Conservation (phyloP, 2,113 vertebrate genomes). For the Tragelaphus strepsiceros region DNA sequence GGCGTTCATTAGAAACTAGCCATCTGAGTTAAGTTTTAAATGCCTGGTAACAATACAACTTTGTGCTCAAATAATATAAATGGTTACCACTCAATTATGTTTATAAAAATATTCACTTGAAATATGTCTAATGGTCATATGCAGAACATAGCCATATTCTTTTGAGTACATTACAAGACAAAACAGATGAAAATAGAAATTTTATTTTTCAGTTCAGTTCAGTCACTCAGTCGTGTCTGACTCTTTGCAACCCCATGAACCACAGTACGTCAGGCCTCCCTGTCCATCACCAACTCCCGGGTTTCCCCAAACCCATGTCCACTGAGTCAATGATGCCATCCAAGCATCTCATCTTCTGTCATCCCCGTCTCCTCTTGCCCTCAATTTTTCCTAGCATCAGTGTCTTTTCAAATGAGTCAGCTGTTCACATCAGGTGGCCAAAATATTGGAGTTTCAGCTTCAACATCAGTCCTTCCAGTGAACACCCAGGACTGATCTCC, state of each 20-base stretch:
- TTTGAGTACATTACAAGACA: not conserved
- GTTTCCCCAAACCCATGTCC: not conserved
- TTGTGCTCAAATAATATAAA: not conserved
- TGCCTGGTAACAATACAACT: not conserved
- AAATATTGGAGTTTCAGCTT: not conserved
- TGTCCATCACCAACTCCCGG: not conserved
- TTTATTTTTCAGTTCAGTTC: not conserved
- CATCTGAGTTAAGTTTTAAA: not conserved
- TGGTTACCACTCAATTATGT: not conserved
- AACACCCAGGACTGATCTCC: not conserved
- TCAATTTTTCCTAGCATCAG: not conserved
- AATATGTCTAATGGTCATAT: not conserved
- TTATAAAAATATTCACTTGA: not conserved
- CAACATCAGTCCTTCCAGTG: not conserved
- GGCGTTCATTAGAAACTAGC: not conserved
- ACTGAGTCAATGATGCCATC: not conserved
- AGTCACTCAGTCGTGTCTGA: rapidly evolving
- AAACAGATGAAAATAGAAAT: not conserved
- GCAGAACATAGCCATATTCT: not conserved
- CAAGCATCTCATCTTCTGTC: not conserved
- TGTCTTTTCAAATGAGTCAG: not conserved
- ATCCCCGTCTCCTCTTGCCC: not conserved
- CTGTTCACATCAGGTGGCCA: not conserved
- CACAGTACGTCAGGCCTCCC: not conserved
- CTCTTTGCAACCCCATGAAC: rapidly evolving